Evolutionary conservation across 2,797 vertebrate species (phyloP).

Genomic region (Clarias laeviceps): DNA sequence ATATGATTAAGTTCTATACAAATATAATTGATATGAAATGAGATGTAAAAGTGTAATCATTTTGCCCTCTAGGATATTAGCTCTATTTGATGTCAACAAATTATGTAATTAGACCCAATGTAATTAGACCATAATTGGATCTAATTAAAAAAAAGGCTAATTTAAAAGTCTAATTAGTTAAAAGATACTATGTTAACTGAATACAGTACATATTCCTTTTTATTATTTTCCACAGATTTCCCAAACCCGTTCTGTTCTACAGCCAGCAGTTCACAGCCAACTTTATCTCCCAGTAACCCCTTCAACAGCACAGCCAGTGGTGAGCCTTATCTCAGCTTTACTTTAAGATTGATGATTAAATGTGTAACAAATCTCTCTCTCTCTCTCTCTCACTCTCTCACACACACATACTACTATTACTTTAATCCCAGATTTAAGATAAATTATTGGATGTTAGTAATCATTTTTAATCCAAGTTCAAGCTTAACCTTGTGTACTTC

Average conservation of each 20-base stretch:
- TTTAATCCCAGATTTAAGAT: slow-evolving; percentile 19
- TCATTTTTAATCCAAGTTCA: neutral
- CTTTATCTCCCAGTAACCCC: slow-evolving; percentile 86
- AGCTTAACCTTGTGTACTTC: neutral
- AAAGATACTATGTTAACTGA: neutral
- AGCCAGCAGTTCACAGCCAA: slow-evolving; percentile 68
- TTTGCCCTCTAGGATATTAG: neutral
- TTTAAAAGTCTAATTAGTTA: neutral
- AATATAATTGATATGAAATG: neutral
- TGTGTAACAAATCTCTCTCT: neutral
- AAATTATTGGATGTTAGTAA: neutral
- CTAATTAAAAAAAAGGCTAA: neutral
- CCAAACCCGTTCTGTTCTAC: slow-evolving; percentile 82
- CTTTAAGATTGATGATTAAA: neutral
- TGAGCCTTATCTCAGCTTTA: slow-evolving; percentile 63
- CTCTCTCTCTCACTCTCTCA: neutral
- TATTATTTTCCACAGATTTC: slow-evolving; percentile 71
- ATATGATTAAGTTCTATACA: neutral
- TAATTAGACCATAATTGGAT: slow-evolving; percentile 17
- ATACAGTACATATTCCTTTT: neutral
- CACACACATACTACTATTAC: neutral
- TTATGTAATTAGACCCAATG: slow-evolving; percentile 20
- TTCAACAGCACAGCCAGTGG: slow-evolving; percentile 82
- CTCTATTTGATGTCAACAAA: neutral
- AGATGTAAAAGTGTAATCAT: neutral